Conservation (phyloP, 2,113 vertebrate genomes). For the Crotalus helleri region DNA sequence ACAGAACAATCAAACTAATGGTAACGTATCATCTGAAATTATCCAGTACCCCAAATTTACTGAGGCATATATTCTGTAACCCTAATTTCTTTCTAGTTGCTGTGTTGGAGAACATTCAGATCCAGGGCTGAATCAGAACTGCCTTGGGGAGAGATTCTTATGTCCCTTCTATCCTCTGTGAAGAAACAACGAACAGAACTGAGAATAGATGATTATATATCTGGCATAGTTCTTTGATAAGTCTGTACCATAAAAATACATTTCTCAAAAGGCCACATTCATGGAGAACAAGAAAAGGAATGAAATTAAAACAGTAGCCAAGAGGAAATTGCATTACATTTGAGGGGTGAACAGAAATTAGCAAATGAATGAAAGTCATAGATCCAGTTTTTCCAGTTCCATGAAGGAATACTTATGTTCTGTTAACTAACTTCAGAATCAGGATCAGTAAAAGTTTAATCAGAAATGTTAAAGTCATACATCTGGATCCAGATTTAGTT, state of each 20-base stretch:
- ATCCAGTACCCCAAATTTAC: neutral
- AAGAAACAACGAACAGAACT: neutral
- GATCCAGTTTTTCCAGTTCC: neutral
- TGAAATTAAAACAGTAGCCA: neutral
- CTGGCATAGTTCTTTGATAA: neutral
- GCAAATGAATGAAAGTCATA: neutral
- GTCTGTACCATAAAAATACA: neutral
- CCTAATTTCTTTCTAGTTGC: neutral
- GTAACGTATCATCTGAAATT: neutral
- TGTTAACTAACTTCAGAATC: neutral
- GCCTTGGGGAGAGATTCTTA: neutral
- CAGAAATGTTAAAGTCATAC: neutral
- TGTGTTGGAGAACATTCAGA: neutral
- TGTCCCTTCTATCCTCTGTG: neutral
- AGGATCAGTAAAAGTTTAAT: neutral
- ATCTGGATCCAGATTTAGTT: neutral
- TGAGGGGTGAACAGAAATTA: neutral
- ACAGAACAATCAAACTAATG: neutral
- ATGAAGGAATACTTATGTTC: neutral
- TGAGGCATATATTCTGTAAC: too few species aligned
- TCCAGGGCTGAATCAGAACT: neutral
- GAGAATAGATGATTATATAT: neutral
- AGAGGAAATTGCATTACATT: neutral
- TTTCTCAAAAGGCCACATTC: neutral
- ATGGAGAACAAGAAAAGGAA: neutral